Conservation (phyloP, 2,797 vertebrate species). For the Siniperca scherzeri region DNA sequence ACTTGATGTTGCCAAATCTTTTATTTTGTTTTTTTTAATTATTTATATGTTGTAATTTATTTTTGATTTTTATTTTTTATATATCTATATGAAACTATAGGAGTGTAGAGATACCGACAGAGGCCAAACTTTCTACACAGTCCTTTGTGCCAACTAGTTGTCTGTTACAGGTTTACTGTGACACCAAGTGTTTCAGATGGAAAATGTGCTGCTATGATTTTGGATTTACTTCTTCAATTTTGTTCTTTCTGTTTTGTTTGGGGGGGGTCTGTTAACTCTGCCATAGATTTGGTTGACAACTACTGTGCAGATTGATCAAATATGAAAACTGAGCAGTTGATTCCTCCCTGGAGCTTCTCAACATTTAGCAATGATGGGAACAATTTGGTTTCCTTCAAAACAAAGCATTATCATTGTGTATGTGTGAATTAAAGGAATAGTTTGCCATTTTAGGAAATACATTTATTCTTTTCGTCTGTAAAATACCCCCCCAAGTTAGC, state of each 20-base stretch:
- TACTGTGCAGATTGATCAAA: slow-evolving; percentile 21
- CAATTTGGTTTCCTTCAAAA: not conserved
- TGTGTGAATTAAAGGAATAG: slow-evolving; percentile 16
- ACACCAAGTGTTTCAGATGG: slow-evolving; percentile 55
- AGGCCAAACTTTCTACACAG: slow-evolving; percentile 76
- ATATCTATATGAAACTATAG: slow-evolving; percentile 74
- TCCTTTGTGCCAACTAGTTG: slow-evolving; percentile 84
- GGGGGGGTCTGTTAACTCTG: not conserved
- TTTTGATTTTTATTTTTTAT: slow-evolving; percentile 78
- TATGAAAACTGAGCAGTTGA: slow-evolving; percentile 35
- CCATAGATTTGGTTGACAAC: slow-evolving; percentile 4
- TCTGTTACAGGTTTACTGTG: slow-evolving; percentile 65
- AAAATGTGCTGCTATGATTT: slow-evolving; percentile 80
- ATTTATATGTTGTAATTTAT: slow-evolving; percentile 86
- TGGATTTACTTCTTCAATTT: slow-evolving; percentile 25
- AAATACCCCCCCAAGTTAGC: not conserved
- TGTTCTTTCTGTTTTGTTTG: slow-evolving; percentile 11
- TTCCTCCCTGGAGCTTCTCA: slow-evolving; percentile 29
- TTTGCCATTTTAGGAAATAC: slow-evolving; percentile 18
- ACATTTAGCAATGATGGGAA: slow-evolving; percentile 2
- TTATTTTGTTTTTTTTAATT: slow-evolving; percentile 63
- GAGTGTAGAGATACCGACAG: slow-evolving; percentile 72
- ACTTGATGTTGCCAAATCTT: slow-evolving; percentile 85
- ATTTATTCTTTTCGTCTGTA: not conserved
- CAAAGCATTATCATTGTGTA: slow-evolving; percentile 8